Percentiles rank a stretch among this genome's conserved stretches.
These are phyloP conservation scores for Chrysomela aeneicollis DNA, from an alignment of 2,888 invertebrate genomes.

Conservation along the genomic window DNA sequence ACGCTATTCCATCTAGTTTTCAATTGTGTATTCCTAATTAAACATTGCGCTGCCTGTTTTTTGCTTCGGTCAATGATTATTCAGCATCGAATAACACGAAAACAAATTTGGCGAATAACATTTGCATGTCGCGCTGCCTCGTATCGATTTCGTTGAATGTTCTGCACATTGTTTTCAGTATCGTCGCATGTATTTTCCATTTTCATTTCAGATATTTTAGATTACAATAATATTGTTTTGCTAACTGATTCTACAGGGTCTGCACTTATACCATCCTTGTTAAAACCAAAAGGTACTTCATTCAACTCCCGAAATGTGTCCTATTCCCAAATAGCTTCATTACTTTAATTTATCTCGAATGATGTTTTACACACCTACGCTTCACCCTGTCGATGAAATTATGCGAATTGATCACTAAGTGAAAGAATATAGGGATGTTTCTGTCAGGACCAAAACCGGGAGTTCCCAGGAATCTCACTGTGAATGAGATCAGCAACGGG, in stretches of 20 bases:
- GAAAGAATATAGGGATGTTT: constrained; percentile 6
- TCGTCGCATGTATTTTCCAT: constrained; percentile 17
- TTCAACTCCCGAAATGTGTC: neutral
- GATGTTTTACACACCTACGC: neutral
- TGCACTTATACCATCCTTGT: constrained; percentile 74
- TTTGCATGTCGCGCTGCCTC: neutral
- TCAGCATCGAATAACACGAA: neutral
- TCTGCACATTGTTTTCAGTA: neutral
- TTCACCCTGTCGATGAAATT: neutral
- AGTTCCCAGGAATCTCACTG: constrained; percentile 88
- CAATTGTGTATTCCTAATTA: constrained; percentile 20
- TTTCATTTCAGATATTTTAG: constrained; percentile 74
- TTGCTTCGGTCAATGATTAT: neutral
- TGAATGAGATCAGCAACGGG: constrained; percentile 88
- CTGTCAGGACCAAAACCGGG: constrained; percentile 87
- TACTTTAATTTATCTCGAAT: constrained; percentile 3
- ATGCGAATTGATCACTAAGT: constrained; percentile 1
- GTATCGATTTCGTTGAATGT: neutral
- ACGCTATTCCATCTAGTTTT: neutral
- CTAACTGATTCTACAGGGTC: constrained; percentile 79
- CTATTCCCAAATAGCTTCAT: constrained; percentile 10
- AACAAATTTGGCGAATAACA: neutral
- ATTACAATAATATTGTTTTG: constrained; percentile 77
- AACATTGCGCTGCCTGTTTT: neutral
- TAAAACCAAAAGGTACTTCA: constrained; percentile 74